A percentile compares a stretch with the other conserved stretches of the same genome.
Evolutionary conservation across 2,113 vertebrate species (phyloP).

Genomic region (Tragelaphus scriptus): DNA sequence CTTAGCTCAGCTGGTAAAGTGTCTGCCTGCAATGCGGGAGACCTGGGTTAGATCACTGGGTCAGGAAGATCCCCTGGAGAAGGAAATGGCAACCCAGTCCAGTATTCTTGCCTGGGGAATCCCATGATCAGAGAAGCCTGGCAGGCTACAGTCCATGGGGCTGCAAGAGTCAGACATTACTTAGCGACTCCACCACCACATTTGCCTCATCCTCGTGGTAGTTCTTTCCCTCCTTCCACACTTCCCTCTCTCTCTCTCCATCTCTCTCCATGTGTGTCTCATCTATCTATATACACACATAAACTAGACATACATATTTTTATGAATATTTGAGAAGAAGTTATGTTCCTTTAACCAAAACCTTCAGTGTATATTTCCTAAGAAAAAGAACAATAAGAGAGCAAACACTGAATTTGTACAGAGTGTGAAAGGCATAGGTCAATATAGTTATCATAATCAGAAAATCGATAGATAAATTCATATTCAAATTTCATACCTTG

Average conservation of each 20-base stretch:
- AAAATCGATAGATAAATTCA: background rate
- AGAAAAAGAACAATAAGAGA: background rate
- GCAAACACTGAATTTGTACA: background rate
- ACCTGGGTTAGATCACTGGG: too few species aligned
- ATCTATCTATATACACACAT: background rate
- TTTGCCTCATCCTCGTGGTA: background rate
- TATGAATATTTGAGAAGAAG: background rate
- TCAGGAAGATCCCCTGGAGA: too few species aligned
- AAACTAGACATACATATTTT: background rate
- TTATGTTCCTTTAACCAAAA: background rate
- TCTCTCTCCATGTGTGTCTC: too few species aligned
- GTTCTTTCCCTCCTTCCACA: rapidly evolving
- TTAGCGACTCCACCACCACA: rapidly evolving
- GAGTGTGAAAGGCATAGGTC: background rate
- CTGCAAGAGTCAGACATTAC: too few species aligned
- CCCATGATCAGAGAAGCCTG: too few species aligned
- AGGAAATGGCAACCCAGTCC: too few species aligned
- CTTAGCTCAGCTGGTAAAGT: too few species aligned
- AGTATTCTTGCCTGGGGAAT: too few species aligned
- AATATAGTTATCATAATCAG: background rate
- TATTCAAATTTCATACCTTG: background rate
- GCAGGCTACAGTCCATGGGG: too few species aligned
- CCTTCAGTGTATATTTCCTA: background rate
- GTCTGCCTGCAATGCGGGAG: too few species aligned
- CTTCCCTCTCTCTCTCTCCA: background rate